These are phyloP conservation scores for Eupeodes luniger DNA, from an alignment of 2,888 invertebrate genomes.

Conservation along the genomic window DNA sequence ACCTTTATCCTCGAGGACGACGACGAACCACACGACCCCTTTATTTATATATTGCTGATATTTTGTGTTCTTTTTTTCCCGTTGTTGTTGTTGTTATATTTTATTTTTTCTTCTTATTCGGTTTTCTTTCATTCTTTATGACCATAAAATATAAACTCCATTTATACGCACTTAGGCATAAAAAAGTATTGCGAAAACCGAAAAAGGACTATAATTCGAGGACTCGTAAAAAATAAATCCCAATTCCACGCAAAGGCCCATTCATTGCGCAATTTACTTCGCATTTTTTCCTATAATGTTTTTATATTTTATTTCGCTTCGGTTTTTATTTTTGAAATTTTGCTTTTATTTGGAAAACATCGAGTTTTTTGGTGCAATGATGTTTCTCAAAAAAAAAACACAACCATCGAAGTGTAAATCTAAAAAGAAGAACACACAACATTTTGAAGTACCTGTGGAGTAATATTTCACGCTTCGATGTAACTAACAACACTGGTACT, in stretches of 20 bases:
- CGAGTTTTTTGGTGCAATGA: constrained; percentile 48
- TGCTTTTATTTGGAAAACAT: constrained; percentile 26
- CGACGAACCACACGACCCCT: constrained; percentile 15
- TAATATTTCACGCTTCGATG: constrained; percentile 74
- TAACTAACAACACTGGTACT: constrained; percentile 26
- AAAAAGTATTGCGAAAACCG: constrained; percentile 38
- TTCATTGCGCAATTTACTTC: constrained; percentile 63
- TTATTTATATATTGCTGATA: constrained; percentile 37
- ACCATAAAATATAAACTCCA: constrained; percentile 72
- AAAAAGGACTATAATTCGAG: constrained; percentile 9
- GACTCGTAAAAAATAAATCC: constrained; percentile 68
- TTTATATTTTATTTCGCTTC: constrained; percentile 15
- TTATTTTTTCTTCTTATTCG: background rate
- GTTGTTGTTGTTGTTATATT: background rate
- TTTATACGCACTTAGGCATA: constrained; percentile 74
- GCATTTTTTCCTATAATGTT: constrained; percentile 16
- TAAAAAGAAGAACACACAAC: constrained; percentile 29
- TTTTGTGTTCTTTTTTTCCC: constrained; percentile 39
- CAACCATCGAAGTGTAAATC: constrained; percentile 24
- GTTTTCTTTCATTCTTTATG: constrained; percentile 15
- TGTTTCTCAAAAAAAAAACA: background rate
- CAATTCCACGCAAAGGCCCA: constrained; percentile 59
- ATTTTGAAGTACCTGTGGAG: constrained; percentile 32
- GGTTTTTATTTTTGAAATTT: background rate
- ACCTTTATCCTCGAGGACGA: constrained; percentile 27